Evolutionary conservation across 2,113 vertebrate genomes (phyloP).

Genomic region (Tamias sibiricus): DNA sequence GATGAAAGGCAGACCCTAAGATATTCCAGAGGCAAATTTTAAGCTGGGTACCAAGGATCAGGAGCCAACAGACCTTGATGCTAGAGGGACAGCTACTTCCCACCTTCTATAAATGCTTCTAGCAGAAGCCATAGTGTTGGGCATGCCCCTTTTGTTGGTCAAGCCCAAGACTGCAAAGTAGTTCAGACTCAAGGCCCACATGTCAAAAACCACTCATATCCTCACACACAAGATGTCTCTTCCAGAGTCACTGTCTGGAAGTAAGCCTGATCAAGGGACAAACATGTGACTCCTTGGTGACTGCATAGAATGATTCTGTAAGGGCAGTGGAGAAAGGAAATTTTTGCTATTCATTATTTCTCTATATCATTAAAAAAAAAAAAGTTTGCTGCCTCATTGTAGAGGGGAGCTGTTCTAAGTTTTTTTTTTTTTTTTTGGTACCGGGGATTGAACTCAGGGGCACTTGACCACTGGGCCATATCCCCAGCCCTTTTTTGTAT

Average conservation of each 20-base stretch:
- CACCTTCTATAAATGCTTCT: not conserved
- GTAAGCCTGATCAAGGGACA: not conserved
- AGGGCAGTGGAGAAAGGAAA: not conserved
- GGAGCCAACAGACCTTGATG: not conserved
- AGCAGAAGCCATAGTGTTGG: not conserved
- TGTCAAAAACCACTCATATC: not conserved
- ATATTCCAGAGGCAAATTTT: not conserved
- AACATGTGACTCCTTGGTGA: not conserved
- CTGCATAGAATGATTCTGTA: not conserved
- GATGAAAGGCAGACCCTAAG: not conserved
- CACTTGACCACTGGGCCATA: too few relatives aligned
- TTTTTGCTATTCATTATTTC: not conserved
- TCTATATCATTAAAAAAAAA: not conserved
- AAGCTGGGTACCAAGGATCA: not conserved
- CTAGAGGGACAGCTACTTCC: not conserved
- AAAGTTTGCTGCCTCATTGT: not conserved
- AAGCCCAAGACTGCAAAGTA: not conserved
- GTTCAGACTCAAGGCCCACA: not conserved
- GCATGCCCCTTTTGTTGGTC: not conserved
- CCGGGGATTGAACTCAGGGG: too few relatives aligned
- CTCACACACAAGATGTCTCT: not conserved
- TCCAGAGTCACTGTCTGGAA: not conserved
- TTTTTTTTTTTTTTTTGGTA: too few relatives aligned
- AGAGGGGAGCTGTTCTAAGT: not conserved
- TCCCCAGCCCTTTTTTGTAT: too few relatives aligned